phyloP scores from a whole-genome alignment of 2,113 vertebrate genomes.

The Pterocles orientalis region DNA sequence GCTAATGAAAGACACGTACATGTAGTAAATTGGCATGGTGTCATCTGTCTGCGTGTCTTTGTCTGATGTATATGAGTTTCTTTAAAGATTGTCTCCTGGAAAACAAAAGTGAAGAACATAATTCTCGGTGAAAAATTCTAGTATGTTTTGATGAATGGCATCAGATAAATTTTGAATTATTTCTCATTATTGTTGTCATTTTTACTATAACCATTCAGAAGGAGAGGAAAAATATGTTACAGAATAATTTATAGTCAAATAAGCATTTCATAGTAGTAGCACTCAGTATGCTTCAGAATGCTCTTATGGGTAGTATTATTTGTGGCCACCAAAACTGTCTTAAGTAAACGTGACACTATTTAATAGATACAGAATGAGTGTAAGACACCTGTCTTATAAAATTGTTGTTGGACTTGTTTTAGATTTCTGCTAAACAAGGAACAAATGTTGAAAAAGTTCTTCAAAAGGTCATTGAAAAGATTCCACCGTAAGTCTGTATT shows the following conservation, averaged over 20 bases:
- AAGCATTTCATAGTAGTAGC: not conserved
- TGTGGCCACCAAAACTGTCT: not conserved
- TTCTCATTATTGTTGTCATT: not conserved
- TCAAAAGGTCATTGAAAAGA: slow-evolving; percentile 85
- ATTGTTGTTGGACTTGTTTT: slow-evolving; percentile 11
- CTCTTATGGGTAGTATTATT: not conserved
- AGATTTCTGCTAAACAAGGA: slow-evolving; percentile 97
- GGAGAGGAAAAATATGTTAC: not conserved
- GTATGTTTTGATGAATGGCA: not conserved
- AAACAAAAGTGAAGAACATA: not conserved
- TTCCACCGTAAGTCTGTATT: slow-evolving; percentile 88
- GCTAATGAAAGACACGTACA: not conserved
- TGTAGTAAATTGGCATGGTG: not conserved
- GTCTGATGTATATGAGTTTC: not conserved
- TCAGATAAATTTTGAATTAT: not conserved
- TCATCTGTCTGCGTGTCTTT: not conserved
- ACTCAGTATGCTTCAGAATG: not conserved
- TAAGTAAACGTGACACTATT: not conserved
- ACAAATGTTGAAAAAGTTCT: slow-evolving; percentile 91
- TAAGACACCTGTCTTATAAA: not conserved
- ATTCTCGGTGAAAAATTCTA: not conserved
- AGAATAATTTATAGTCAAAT: not conserved
- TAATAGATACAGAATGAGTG: not conserved
- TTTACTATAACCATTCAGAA: not conserved
- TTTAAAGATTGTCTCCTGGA: not conserved